Conservation (phyloP, 2,888 invertebrate genomes). For the Antheraea yamamai region DNA sequence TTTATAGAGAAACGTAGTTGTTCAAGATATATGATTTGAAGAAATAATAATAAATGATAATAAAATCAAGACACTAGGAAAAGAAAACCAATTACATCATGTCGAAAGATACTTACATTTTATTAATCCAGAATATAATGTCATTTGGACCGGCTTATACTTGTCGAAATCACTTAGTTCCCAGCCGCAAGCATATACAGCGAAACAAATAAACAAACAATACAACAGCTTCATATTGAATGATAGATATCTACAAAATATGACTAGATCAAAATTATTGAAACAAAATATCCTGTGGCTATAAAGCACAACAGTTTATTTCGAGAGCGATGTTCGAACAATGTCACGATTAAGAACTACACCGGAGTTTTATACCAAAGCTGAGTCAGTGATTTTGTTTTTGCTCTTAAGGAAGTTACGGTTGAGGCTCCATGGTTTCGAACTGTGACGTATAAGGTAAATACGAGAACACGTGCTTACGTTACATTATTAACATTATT, state of each 20-base stretch:
- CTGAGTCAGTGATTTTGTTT: not conserved
- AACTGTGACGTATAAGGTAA: conserved; percentile 11
- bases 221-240: conserved; percentile 29
- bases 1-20: conserved; percentile 25
- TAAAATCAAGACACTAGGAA: not conserved
- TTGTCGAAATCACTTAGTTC: conserved; percentile 40
- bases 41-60: too few relatives aligned
- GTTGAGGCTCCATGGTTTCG: conserved; percentile 3
- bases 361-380: not conserved
- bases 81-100: not conserved
- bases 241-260: not conserved
- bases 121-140: conserved; percentile 56
- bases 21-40: too few relatives aligned
- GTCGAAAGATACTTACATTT: conserved; percentile 61
- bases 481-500: not conserved
- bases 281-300: not conserved
- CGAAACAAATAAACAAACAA: conserved; percentile 36
- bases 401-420: not conserved
- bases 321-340: not conserved
- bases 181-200: conserved; percentile 31
- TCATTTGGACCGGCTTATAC: conserved; percentile 66
- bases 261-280: not conserved
- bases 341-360: not conserved
- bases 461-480: not conserved
- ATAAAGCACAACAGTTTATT: not conserved